These are phyloP conservation scores for Gracilinanus agilis DNA, from an alignment of 2,113 vertebrate species.

Conservation along the genomic window DNA sequence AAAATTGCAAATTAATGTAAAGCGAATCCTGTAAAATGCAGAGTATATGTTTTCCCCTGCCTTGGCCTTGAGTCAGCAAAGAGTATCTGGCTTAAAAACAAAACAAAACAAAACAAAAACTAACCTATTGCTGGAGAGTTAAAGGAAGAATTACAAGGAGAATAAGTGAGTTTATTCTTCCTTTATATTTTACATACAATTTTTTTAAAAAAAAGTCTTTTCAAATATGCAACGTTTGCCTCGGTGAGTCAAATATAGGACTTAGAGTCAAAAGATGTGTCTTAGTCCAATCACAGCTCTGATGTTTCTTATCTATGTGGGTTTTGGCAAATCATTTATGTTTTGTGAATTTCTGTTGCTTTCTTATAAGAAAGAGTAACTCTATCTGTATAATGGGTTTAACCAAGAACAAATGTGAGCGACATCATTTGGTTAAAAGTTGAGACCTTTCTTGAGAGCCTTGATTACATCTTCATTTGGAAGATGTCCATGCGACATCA, in stretches of 20 bases:
- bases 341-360: background rate
- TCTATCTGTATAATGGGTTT: background rate
- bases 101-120: too few relatives aligned
- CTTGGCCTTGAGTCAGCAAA: background rate
- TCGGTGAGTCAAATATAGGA: background rate
- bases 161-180: constrained; percentile 38
- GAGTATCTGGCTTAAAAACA: constrained; percentile 36
- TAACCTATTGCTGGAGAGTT: background rate
- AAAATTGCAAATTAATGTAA: constrained; percentile 38
- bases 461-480: background rate
- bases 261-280: background rate
- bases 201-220: constrained; percentile 34
- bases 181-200: background rate
- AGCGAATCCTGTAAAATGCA: constrained; percentile 28
- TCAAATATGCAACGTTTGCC: constrained; percentile 22
- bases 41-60: constrained; percentile 12
- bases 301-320: background rate
- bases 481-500: background rate
- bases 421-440: background rate
- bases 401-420: background rate
- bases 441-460: background rate
- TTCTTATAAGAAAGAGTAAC: background rate
- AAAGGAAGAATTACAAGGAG: background rate
- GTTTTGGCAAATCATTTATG: too few relatives aligned
- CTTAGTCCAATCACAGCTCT: background rate